These are phyloP conservation scores for Tetrao urogallus DNA, from an alignment of 2,113 vertebrate species.

Conservation along the genomic window DNA sequence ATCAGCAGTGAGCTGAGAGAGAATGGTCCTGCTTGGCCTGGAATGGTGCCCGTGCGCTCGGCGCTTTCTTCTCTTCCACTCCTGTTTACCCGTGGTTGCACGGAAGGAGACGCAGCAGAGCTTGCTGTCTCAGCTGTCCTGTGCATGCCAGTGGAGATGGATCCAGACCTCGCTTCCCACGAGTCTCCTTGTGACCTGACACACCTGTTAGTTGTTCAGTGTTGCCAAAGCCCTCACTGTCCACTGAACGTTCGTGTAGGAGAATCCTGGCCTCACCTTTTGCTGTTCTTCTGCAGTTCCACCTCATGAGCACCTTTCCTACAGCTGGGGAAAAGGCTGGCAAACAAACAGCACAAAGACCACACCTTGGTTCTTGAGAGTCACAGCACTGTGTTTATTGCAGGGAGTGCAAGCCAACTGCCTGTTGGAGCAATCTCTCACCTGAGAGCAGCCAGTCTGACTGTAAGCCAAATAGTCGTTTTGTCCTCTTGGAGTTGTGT, in stretches of 20 bases:
- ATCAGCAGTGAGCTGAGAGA: background rate
- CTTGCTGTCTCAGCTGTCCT: background rate
- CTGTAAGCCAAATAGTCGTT: background rate
- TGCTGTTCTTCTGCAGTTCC: constrained; percentile 19
- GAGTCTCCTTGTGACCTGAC: background rate
- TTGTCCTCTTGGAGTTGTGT: no score
- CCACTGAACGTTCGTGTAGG: background rate
- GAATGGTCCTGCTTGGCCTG: background rate
- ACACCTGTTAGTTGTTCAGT: fast-evolving
- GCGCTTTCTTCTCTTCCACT: background rate
- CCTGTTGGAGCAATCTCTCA: background rate
- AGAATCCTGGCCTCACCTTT: background rate
- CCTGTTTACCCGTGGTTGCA: background rate
- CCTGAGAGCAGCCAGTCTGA: background rate
- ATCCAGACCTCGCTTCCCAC: background rate
- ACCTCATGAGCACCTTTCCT: constrained; percentile 59
- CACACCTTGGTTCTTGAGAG: constrained; percentile 63
- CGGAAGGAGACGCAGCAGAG: background rate
- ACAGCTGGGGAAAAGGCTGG: constrained; percentile 57
- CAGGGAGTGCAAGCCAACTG: background rate
- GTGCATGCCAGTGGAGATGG: background rate
- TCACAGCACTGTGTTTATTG: constrained; percentile 53
- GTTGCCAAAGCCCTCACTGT: background rate
- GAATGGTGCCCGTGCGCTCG: background rate
- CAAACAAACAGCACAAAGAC: constrained; percentile 59